A percentile compares a stretch with the other conserved stretches of the same genome.
Evolutionary conservation across 2,113 vertebrate species (phyloP).

Genomic region (Erythrocercus mccallii): DNA sequence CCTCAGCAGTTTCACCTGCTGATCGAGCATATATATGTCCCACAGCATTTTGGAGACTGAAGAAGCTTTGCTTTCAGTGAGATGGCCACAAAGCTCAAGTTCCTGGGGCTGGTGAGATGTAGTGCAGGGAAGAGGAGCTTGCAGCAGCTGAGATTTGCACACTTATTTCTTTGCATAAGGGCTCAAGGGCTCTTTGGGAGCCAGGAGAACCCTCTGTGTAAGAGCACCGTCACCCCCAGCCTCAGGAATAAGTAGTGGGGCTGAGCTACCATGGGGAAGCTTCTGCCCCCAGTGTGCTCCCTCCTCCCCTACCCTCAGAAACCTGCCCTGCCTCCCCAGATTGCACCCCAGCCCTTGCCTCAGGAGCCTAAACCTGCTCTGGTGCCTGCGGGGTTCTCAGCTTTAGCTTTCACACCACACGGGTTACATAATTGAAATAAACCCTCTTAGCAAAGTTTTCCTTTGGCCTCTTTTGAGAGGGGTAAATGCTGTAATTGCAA

Average conservation of each 20-base stretch:
- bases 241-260: not conserved
- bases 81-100: not conserved
- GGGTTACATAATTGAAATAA: not conserved
- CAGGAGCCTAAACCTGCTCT: not conserved
- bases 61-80: not conserved
- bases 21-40: not conserved
- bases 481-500: not conserved
- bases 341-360: not conserved
- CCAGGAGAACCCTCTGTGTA: not conserved
- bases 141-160: not conserved
- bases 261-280: not conserved
- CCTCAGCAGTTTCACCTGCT: not conserved
- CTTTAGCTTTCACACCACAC: not conserved
- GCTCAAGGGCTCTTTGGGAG: not conserved
- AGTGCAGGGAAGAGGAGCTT: not conserved
- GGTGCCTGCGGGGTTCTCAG: rapidly evolving
- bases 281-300: rapidly evolving
- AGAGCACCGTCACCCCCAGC: not conserved
- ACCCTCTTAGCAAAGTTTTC: not conserved
- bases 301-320: not conserved
- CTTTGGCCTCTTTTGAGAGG: not conserved
- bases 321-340: not conserved
- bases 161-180: rapidly evolving
- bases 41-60: rapidly evolving
- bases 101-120: rapidly evolving